phyloP scores from a whole-genome alignment of 1,140 invertebrate species.

The Microplitis mediator region DNA sequence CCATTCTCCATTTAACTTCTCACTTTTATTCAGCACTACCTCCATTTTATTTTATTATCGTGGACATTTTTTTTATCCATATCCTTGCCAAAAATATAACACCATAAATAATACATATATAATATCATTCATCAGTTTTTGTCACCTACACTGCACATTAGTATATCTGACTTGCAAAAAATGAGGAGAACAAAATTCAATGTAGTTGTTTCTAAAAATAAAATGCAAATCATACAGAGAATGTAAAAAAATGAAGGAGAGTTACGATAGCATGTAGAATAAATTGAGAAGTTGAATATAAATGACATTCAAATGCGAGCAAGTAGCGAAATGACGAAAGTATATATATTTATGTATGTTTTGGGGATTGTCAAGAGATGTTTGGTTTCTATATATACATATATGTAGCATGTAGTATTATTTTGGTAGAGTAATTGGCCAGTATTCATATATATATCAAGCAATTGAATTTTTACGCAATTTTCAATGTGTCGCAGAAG shows the following conservation, averaged over 20 bases:
- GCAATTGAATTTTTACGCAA: conserved; percentile 50
- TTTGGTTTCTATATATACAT: neutral
- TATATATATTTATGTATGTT: conserved; percentile 51
- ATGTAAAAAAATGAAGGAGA: neutral
- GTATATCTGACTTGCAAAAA: conserved; percentile 40
- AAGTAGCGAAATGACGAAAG: conserved; percentile 51
- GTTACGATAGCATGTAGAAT: conserved; percentile 38
- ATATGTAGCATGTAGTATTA: conserved; percentile 22
- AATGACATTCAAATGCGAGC: conserved; percentile 54
- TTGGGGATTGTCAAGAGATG: neutral
- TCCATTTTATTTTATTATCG: conserved; percentile 9
- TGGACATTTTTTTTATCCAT: conserved; percentile 16
- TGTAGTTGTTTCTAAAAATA: conserved; percentile 35
- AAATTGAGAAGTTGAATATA: conserved; percentile 50
- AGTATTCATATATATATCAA: conserved; percentile 55
- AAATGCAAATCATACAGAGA: conserved; percentile 53
- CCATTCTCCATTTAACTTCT: conserved; percentile 13
- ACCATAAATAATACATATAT: neutral
- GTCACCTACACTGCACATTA: neutral
- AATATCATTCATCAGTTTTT: conserved; percentile 35
- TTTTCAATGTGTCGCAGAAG: conserved; percentile 19
- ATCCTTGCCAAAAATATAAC: neutral
- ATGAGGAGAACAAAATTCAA: neutral
- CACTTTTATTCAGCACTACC: neutral
- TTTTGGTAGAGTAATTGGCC: conserved; percentile 53